These are phyloP conservation scores for Smittia sp. DNA, from an alignment of 2,888 invertebrate species.

Conservation along the genomic window DNA sequence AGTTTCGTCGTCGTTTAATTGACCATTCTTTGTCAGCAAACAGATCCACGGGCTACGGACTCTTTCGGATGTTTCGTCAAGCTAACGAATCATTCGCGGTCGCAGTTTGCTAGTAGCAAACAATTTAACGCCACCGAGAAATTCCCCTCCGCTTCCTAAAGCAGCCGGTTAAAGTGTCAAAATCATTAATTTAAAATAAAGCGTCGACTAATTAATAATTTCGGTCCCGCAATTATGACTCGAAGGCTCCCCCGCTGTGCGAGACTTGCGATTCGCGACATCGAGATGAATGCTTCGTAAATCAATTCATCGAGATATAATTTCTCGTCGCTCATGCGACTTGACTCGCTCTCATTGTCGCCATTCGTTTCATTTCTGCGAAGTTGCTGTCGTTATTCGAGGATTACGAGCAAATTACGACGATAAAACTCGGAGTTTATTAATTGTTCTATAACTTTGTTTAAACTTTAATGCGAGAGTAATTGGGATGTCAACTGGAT, in stretches of 20 bases:
- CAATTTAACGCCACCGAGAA: too few species aligned
- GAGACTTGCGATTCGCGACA: not conserved
- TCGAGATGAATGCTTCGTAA: not conserved
- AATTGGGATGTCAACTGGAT: conserved; percentile 30
- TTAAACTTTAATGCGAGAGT: not conserved
- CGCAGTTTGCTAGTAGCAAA: too few species aligned
- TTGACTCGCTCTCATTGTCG: not conserved
- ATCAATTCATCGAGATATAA: not conserved
- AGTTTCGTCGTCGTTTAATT: too few species aligned
- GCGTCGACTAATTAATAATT: not conserved
- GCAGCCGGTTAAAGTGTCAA: not conserved
- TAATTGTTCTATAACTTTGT: not conserved
- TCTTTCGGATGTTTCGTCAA: too few species aligned
- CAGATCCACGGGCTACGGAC: too few species aligned
- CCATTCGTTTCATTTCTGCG: too few species aligned
- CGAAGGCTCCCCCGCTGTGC: not conserved
- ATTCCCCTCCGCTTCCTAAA: too few species aligned
- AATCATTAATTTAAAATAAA: not conserved
- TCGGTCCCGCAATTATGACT: not conserved
- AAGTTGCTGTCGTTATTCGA: not conserved
- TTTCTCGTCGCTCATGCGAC: not conserved
- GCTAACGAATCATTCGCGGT: too few species aligned
- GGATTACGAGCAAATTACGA: not conserved
- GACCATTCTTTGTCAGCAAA: too few species aligned
- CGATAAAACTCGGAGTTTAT: not conserved